Evolutionary conservation across 2,797 vertebrate species (phyloP), one percentile per base, ranked within the genome.

Genomic region (Psittacula derbiana): DNA sequence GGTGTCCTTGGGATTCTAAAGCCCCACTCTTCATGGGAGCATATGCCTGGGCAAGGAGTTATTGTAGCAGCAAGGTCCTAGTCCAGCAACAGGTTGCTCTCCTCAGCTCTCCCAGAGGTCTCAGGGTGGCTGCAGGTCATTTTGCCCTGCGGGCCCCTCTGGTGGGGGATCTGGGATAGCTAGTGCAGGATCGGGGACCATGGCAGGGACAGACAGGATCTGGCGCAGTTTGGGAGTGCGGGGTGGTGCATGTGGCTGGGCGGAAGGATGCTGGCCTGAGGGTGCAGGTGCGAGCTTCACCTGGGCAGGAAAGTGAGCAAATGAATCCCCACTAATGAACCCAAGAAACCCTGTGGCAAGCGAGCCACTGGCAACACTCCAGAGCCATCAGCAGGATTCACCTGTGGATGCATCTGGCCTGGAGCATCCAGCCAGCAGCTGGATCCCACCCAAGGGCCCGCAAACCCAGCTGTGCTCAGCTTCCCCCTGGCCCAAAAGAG

Each of bases 131-230:
- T 1, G 2, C 9, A 19, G 47, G 52, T 55, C 40, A 12, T 52
- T 50, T 65, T 62, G n/a, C 57, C 36, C 57, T 6, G 1, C 23
- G 1, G 8, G 16, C 52, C 12, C 3, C 30, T 78, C 38, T 64
- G 0, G 0, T 5, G 0, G 2, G n/a, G 4, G 4, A 12, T 38
- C 50, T 73, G 72, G 13, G 31, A 18, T 15, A 76, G 38, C 58
- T 1, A 3, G 17, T 65, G 28, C 1, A 4, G 38, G 60, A 31
- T 6, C 0, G 0, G 31, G 30, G 19, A 14, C 69, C 2, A 0
- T 55, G 55, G 14, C 0, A 1, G 44, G 36, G 46, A 1, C 41
- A 69, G 46, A 25, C 11, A 6, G 12, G 38, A 21, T 58, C n/a
- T 24, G 27, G 44, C 2, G 64, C 2, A 7, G 1, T 7, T 21